Evolutionary conservation across 2,113 vertebrate genomes (phyloP), one percentile per base, ranked within the genome.

Genomic region (Sisor rabdophorus): DNA sequence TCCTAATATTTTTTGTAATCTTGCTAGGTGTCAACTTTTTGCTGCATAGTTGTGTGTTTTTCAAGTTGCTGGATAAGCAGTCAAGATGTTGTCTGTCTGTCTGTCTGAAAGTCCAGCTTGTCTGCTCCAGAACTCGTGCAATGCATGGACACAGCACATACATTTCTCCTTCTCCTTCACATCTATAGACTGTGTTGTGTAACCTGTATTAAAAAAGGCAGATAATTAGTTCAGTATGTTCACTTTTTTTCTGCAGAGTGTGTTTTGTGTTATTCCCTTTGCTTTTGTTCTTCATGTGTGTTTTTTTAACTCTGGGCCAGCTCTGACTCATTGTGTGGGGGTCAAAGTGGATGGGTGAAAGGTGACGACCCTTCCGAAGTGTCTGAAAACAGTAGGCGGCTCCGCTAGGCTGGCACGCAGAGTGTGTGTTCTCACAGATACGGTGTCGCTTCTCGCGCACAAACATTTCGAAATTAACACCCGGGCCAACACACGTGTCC

Each of bases 341-440:
- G 82, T 83, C 82, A 78, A 20, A 60, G 79, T 71, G 82, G 54
- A 74, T 53, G 68, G 82, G 82, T 73, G 71, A 84, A 84, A 84
- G 82, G 80, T 79, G 73, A 69, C 24, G 74, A 81, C 82, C 77
- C 71, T 32, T 70, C 28, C 19, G 19, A 54, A 73, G 64, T 64
- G 79, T 72, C 76, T 71, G 79, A 79, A 81, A 83, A 83, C 82
- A 83, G 77, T 81, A 79, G 74, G 79, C 71, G 82, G 79, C 79
- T 84, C 82, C 79, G 80, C 19, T 52, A 53, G 70, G 77, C 77
- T 74, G 79, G 61, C 32, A 28, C 75, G 10, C 22, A 26, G 64
- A 28, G 68, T 77, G 75, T 80, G 74, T 71, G 60, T 79, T 56
- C 73, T 75, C 61, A 10, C 59, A 64, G 65, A 79, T 76, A 79